phyloP scores from a whole-genome alignment of 1,140 invertebrate genomes.

The Drosophila nasuta region DNA sequence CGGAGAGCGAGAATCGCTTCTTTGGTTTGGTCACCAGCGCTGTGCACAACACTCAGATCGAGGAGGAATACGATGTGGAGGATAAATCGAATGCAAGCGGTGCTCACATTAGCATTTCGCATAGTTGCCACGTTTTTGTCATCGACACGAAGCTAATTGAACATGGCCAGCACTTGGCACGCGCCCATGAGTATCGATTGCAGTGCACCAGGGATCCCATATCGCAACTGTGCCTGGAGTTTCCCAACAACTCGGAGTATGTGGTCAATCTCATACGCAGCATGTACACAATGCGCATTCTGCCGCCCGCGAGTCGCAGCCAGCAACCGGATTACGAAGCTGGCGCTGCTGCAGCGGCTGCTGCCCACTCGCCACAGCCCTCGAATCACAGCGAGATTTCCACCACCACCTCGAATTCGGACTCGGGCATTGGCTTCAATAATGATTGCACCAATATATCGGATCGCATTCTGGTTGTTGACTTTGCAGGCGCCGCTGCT shows the following conservation, averaged over 20 bases:
- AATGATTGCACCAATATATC: slow-evolving; percentile 93
- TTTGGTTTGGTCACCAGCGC: slow-evolving; percentile 96
- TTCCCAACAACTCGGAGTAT: slow-evolving; percentile 94
- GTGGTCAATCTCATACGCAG: slow-evolving; percentile 91
- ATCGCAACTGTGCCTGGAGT: slow-evolving; percentile 92
- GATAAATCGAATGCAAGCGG: slow-evolving; percentile 42
- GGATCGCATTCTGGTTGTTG: slow-evolving; percentile 92
- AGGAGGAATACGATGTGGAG: slow-evolving; percentile 73
- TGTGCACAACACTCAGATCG: slow-evolving; percentile 85
- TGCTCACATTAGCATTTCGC: slow-evolving; percentile 87
- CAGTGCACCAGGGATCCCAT: slow-evolving; percentile 90
- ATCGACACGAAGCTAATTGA: slow-evolving; percentile 94
- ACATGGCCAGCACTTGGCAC: slow-evolving; percentile 91
- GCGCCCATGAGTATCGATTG: slow-evolving; percentile 91
- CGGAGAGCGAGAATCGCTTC: slow-evolving; percentile 95
- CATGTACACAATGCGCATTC: slow-evolving; percentile 87
- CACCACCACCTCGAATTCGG: slow-evolving; percentile 96
- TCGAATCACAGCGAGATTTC: slow-evolving; percentile 92
- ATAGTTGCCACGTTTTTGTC: slow-evolving; percentile 98
- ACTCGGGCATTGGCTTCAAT: slow-evolving; percentile 96
- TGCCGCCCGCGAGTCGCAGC: slow-evolving; percentile 70
- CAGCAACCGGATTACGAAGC: slow-evolving; percentile 57
- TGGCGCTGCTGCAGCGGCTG: slow-evolving; percentile 41
- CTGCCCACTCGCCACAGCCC: slow-evolving; percentile 91
- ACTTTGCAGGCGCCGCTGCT: slow-evolving; percentile 87